These are phyloP conservation scores for Arbacia lixula DNA, from an alignment of 53 echinoderm and acorn worm species.

Conservation along the genomic window DNA sequence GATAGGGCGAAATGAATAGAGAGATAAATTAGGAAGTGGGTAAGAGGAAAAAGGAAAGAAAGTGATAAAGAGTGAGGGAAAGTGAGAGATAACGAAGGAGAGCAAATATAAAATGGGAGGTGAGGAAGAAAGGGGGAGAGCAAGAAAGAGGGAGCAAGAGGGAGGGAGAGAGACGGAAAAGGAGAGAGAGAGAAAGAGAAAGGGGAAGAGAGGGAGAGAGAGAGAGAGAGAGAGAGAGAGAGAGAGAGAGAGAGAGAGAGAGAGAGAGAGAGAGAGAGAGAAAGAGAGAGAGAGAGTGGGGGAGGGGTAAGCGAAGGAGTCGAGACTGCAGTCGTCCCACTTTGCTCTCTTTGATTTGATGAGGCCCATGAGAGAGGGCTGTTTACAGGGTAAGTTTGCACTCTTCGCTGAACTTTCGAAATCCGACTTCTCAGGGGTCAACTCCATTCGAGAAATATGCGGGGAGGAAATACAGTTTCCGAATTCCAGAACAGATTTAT, in stretches of 20 bases:
- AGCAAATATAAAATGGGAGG: not conserved
- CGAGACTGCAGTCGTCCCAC: too few relatives aligned
- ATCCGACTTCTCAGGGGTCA: constrained; percentile 26
- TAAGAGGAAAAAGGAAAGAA: not conserved
- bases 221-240: too few relatives aligned
- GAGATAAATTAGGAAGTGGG: not conserved
- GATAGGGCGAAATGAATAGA: not conserved
- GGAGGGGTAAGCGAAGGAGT: too few relatives aligned
- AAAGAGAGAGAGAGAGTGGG: not conserved
- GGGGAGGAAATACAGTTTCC: constrained; percentile 26
- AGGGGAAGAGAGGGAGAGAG: too few relatives aligned
- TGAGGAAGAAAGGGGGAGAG: not conserved
- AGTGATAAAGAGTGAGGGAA: not conserved
- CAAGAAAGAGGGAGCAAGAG: not conserved
- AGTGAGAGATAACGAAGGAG: not conserved
- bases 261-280: not conserved
- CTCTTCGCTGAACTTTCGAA: constrained; percentile 27
- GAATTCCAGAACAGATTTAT: too few relatives aligned
- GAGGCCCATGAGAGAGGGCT: not conserved
- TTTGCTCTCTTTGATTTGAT: not conserved
- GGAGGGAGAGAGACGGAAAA: not conserved
- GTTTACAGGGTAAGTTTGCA: constrained; percentile 11
- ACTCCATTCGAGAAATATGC: constrained; percentile 10
- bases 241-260: too few relatives aligned
- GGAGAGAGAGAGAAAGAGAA: not conserved